Percentiles rank a stretch among this genome's conserved stretches.
These are phyloP conservation scores for Hippocampus abdominalis DNA, from an alignment of 2,113 vertebrate species.

Conservation along the genomic window DNA sequence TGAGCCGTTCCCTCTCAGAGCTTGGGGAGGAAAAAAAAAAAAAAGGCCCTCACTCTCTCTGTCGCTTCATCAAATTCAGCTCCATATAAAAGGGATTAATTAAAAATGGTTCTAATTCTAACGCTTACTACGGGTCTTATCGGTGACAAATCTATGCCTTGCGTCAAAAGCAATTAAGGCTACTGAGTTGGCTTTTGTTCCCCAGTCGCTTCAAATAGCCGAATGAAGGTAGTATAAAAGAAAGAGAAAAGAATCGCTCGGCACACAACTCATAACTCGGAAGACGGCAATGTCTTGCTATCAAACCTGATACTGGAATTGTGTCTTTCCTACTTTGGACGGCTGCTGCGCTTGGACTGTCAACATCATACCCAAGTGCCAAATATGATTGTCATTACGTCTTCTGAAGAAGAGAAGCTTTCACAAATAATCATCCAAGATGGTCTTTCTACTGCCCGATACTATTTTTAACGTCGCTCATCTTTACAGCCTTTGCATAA, in stretches of 20 bases:
- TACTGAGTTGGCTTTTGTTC: slow-evolving; percentile 60
- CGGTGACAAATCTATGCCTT: slow-evolving; percentile 45
- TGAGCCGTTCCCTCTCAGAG: neutral
- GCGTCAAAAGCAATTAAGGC: slow-evolving; percentile 63
- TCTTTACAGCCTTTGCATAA: neutral
- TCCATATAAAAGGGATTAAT: slow-evolving; percentile 51
- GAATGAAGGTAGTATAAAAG: slow-evolving; percentile 30
- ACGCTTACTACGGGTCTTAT: slow-evolving; percentile 50
- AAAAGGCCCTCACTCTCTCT: slow-evolving; percentile 7
- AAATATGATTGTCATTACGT: slow-evolving; percentile 8
- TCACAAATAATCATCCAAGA: neutral
- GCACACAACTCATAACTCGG: slow-evolving; percentile 6
- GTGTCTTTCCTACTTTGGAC: slow-evolving; percentile 1
- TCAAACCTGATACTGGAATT: slow-evolving; percentile 12
- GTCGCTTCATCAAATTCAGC: slow-evolving; percentile 32
- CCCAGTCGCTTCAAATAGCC: slow-evolving; percentile 51
- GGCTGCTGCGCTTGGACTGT: neutral
- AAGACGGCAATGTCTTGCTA: slow-evolving; percentile 19
- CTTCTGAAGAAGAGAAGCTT: neutral
- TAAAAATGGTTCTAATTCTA: slow-evolving; percentile 48
- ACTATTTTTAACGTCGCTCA: neutral
- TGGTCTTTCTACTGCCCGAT: slow-evolving; percentile 1
- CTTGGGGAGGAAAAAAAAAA: slow-evolving; percentile 4
- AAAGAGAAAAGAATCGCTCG: slow-evolving; percentile 25
- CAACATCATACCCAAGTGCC: neutral